phyloP scores from a whole-genome alignment of 1,140 invertebrate genomes.

The Sarcophaga peregrina region DNA sequence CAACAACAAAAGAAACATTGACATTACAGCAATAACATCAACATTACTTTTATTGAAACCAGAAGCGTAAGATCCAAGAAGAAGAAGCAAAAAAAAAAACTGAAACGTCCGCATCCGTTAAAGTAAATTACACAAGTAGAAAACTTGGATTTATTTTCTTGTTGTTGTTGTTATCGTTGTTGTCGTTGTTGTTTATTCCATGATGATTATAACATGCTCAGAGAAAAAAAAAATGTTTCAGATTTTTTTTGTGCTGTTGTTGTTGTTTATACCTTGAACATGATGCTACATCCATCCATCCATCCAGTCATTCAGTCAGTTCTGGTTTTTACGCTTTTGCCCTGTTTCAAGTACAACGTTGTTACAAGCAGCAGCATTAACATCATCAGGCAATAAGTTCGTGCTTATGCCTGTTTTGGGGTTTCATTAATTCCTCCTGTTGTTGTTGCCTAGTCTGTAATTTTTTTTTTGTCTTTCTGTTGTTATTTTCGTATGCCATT shows the following conservation, averaged over 20 bases:
- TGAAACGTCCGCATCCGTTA: conserved; percentile 9
- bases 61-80: conserved; percentile 16
- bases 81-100: background rate
- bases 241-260: background rate
- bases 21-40: background rate
- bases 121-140: background rate
- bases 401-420: conserved; percentile 8
- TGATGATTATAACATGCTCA: background rate
- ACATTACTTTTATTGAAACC: conserved; percentile 22
- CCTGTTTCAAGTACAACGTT: conserved; percentile 23
- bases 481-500: background rate
- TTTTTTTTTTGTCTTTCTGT: too few species aligned
- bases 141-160: background rate
- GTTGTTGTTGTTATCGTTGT: too few species aligned
- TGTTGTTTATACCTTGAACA: background rate
- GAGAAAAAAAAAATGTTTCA: conserved; percentile 13
- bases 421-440: background rate
- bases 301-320: background rate
- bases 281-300: background rate
- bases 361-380: background rate
- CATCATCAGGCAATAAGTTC: conserved; percentile 8
- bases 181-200: background rate
- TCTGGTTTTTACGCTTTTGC: conserved; percentile 12
- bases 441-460: background rate
- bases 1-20: conserved; percentile 6